These are phyloP conservation scores for Siniperca undulata DNA, from an alignment of 2,797 vertebrate species.

Conservation along the genomic window DNA sequence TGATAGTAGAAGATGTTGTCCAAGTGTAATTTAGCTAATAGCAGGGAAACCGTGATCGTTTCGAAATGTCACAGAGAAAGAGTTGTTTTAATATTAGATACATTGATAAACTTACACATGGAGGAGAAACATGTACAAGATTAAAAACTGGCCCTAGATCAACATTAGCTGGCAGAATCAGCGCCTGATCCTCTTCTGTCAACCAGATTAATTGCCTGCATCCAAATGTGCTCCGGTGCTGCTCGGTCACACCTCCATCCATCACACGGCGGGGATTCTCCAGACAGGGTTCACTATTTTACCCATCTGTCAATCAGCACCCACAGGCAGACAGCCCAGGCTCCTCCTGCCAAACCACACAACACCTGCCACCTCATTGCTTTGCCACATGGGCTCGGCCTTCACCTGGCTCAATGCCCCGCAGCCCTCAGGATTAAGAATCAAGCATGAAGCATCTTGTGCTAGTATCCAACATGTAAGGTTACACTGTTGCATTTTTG, in stretches of 20 bases:
- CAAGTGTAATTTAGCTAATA: background rate
- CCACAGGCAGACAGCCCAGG: conserved; percentile 46
- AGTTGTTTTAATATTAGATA: background rate
- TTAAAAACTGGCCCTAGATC: conserved; percentile 35
- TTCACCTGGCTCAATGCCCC: conserved; percentile 38
- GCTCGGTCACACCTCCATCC: conserved; percentile 69
- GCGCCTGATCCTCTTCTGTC: conserved; percentile 39
- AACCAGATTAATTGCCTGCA: conserved; percentile 60
- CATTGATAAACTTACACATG: background rate
- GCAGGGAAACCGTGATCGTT: background rate
- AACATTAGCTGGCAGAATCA: conserved; percentile 34
- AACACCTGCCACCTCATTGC: conserved; percentile 66
- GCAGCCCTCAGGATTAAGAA: conserved; percentile 1
- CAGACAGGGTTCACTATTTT: conserved; percentile 62
- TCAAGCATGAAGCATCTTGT: conserved; percentile 4
- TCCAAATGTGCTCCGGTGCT: conserved; percentile 62
- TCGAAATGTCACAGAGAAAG: background rate
- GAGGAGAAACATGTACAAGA: background rate
- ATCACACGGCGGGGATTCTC: conserved; percentile 67
- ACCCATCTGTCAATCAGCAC: conserved; percentile 75
- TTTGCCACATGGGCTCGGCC: conserved; percentile 27
- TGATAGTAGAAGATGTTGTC: background rate
- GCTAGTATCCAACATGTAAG: background rate
- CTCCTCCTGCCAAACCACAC: conserved; percentile 61
- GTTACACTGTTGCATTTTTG: background rate